Percentiles rank a stretch among this genome's conserved stretches.
These are phyloP conservation scores for Eriocheir sinensis DNA, from an alignment of 1,140 invertebrate genomes.

Conservation along the genomic window DNA sequence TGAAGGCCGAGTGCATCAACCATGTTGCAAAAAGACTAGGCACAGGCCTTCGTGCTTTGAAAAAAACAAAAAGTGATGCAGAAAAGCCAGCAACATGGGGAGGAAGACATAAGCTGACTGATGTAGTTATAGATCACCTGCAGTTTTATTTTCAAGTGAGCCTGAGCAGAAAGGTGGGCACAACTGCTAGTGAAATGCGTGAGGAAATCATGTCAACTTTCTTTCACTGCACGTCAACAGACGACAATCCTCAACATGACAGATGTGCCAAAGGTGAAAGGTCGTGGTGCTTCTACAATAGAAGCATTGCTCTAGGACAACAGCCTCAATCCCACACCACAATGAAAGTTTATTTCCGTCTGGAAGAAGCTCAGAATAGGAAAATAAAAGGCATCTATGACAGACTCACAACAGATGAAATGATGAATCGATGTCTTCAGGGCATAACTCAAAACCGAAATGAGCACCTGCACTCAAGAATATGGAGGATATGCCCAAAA, in stretches of 20 bases:
- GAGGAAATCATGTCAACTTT: not conserved
- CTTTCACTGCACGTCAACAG: conserved; percentile 31
- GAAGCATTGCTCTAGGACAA: no score
- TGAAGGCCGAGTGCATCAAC: not conserved
- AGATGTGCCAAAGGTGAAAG: not conserved
- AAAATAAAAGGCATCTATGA: conserved; percentile 18
- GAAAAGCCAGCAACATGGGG: not conserved
- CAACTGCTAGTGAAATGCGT: not conserved
- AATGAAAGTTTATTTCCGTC: conserved; percentile 25
- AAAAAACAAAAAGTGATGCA: not conserved
- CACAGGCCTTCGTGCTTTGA: not conserved
- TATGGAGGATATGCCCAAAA: conserved; percentile 35
- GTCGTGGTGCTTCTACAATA: no score
- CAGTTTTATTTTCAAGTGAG: not conserved
- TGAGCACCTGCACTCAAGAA: not conserved
- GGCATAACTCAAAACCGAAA: conserved; percentile 34
- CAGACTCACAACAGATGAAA: not conserved
- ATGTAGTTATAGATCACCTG: not conserved
- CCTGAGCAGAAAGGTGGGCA: conserved; percentile 31
- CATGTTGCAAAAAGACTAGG: not conserved
- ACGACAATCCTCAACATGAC: conserved; percentile 36
- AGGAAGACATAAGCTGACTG: not conserved
- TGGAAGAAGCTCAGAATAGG: not conserved
- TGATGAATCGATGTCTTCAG: conserved; percentile 31
- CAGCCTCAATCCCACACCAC: no score